A percentile compares a stretch with the other conserved stretches of the same genome.
Conservation (phyloP, 2,113 vertebrate genomes). For the Paedocypris sp. region DNA sequence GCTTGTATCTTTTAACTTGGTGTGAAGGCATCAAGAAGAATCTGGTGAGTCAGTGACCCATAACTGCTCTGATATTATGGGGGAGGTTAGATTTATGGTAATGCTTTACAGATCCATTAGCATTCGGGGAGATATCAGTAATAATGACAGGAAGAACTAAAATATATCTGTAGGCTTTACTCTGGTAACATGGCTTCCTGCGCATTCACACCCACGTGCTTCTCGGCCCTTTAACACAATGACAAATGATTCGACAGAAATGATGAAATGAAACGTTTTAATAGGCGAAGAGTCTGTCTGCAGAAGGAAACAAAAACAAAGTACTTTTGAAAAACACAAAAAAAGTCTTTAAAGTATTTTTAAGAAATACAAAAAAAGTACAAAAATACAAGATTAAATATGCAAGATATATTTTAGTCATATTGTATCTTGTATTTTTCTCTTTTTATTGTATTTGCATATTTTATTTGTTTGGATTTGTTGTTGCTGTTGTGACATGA, state of each 20-base stretch:
- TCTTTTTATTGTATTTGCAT: too few species aligned
- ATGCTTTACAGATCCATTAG: slow-evolving; percentile 19
- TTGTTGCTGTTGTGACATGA: too few species aligned
- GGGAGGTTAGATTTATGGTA: slow-evolving; percentile 25
- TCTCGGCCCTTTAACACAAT: neutral
- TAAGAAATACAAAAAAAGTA: too few species aligned
- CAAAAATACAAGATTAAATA: too few species aligned
- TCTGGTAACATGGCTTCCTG: slow-evolving; percentile 9
- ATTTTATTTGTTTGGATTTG: too few species aligned
- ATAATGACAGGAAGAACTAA: slow-evolving; percentile 20
- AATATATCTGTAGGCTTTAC: slow-evolving; percentile 22
- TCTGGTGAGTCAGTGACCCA: slow-evolving; percentile 7
- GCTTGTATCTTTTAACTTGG: slow-evolving; percentile 19
- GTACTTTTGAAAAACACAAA: too few species aligned
- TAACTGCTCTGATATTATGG: slow-evolving; percentile 6
- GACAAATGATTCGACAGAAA: slow-evolving; percentile 8
- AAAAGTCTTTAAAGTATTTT: too few species aligned
- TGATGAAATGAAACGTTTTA: neutral
- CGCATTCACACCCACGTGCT: slow-evolving; percentile 16
- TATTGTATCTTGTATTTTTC: too few species aligned
- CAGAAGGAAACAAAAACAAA: too few species aligned
- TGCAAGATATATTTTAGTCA: too few species aligned
- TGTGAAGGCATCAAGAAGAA: slow-evolving; percentile 22
- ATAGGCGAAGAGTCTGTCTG: too few species aligned
- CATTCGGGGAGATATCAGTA: slow-evolving; percentile 13